These are phyloP conservation scores for Hycleus phaleratus DNA, from an alignment of 1,140 invertebrate species.

Conservation along the genomic window DNA sequence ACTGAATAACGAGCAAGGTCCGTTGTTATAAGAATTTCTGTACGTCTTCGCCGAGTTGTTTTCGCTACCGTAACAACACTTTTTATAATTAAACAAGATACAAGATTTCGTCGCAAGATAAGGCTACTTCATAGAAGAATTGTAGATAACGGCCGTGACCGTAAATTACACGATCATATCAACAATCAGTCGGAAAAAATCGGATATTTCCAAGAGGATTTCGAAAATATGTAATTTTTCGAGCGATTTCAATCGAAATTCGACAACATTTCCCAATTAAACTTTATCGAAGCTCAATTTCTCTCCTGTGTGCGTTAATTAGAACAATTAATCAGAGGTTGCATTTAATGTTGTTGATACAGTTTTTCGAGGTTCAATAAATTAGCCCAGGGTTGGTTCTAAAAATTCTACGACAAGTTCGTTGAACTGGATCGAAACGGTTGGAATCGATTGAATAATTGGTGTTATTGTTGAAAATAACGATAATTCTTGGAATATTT, in stretches of 20 bases:
- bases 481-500: no score
- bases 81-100: slow-evolving; percentile 16
- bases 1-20: not conserved
- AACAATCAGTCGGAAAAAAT: no score
- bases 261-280: slow-evolving; percentile 8
- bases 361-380: no score
- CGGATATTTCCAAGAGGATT: no score
- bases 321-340: slow-evolving; percentile 2
- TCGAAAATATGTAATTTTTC: no score
- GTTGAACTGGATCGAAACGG: not conserved
- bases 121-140: slow-evolving; percentile 10
- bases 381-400: no score
- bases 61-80: slow-evolving; percentile 13
- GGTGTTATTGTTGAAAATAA: no score
- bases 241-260: no score
- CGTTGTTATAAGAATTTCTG: no score
- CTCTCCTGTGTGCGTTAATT: slow-evolving; percentile 3
- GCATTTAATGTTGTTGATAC: not conserved
- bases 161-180: slow-evolving; percentile 14
- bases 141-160: slow-evolving; percentile 10
- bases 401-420: not conserved
- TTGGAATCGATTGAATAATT: no score
- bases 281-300: slow-evolving; percentile 6
- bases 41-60: not conserved
- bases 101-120: slow-evolving; percentile 14